phyloP scores from a whole-genome alignment of 2,113 vertebrate genomes.

The Arvicanthis niloticus region DNA sequence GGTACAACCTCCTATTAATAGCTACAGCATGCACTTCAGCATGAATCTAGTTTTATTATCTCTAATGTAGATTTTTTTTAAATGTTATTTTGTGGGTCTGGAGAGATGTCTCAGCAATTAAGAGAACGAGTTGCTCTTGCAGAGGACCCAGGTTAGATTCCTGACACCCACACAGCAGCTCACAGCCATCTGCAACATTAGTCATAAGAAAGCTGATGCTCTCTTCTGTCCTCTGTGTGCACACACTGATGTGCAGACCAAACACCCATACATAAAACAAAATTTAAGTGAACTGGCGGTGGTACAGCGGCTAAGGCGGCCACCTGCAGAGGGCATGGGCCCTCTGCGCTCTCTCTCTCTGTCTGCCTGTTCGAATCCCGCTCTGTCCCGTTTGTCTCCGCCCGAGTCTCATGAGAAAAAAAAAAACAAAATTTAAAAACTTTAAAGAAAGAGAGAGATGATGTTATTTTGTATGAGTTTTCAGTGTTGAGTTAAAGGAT shows the following conservation, averaged over 20 bases:
- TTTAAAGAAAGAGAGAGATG: background rate
- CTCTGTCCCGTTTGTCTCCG: too few species aligned
- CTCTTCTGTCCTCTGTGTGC: background rate
- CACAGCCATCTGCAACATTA: background rate
- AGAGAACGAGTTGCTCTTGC: background rate
- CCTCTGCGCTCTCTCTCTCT: too few species aligned
- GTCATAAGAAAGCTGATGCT: background rate
- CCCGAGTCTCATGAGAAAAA: too few species aligned
- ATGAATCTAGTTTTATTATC: background rate
- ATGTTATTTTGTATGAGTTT: slow-evolving; percentile 18
- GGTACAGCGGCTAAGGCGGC: too few species aligned
- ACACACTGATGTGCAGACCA: background rate
- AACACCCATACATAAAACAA: background rate
- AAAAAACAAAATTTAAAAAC: background rate
- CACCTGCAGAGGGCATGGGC: too few species aligned
- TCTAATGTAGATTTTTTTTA: slow-evolving; percentile 28
- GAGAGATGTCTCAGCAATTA: background rate
- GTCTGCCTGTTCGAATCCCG: too few species aligned
- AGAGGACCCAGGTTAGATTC: background rate
- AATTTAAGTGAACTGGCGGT: too few species aligned
- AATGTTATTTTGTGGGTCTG: background rate
- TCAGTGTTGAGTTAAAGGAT: background rate
- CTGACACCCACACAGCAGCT: background rate
- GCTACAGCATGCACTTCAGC: background rate
- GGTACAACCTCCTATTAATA: background rate